These are phyloP conservation scores for Euura saliciscinereae DNA, from an alignment of 1,140 invertebrate species.

Conservation along the genomic window DNA sequence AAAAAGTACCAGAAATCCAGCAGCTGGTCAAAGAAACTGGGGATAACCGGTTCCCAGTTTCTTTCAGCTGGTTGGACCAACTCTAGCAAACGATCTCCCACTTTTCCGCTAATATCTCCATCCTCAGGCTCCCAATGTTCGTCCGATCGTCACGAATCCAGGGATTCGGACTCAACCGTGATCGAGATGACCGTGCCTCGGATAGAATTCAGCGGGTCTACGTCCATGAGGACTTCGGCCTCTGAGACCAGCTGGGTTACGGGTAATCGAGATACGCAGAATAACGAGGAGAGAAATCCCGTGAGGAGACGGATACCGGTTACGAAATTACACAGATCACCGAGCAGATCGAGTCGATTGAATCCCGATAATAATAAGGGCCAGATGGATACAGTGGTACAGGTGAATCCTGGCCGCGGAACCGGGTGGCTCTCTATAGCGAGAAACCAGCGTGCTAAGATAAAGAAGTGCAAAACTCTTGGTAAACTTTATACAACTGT, in stretches of 20 bases:
- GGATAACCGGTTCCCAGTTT: constrained; percentile 8
- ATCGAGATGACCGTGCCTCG: constrained; percentile 1
- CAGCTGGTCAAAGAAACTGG: constrained; percentile 2
- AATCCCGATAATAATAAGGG: neutral
- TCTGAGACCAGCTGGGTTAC: neutral
- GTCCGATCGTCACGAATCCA: neutral
- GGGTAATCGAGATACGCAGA: neutral
- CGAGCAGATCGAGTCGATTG: neutral
- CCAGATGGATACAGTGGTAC: neutral
- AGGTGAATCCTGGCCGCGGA: neutral
- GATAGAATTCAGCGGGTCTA: neutral
- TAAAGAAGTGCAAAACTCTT: constrained; percentile 8
- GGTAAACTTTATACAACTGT: constrained; percentile 12
- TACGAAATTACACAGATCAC: constrained; percentile 2
- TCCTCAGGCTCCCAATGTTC: neutral
- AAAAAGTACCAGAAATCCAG: neutral
- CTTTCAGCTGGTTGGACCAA: neutral
- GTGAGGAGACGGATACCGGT: constrained; percentile 1
- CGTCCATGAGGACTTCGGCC: neutral
- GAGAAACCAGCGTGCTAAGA: constrained; percentile 4
- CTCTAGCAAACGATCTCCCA: constrained; percentile 9
- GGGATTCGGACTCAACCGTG: neutral
- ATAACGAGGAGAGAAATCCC: neutral
- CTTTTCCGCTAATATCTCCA: constrained; percentile 1
- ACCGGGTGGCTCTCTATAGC: constrained; percentile 4